phyloP scores from a whole-genome alignment of 2,888 invertebrate genomes.

The Cabera pusaria region DNA sequence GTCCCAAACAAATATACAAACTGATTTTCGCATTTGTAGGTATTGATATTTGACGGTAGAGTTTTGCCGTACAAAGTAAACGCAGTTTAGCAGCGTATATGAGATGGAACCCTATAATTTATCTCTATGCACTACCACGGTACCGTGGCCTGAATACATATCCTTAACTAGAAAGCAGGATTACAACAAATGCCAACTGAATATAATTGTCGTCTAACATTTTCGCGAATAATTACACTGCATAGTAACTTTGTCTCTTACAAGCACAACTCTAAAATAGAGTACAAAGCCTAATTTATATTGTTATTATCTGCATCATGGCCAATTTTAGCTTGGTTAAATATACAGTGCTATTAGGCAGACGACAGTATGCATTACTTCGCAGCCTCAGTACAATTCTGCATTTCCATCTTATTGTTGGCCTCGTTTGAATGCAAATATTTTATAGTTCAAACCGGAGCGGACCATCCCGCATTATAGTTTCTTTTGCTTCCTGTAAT shows the following conservation, averaged over 20 bases:
- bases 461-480: conserved; percentile 61
- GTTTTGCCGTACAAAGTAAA: too few species aligned
- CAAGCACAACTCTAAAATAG: conserved; percentile 9
- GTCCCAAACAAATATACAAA: too few species aligned
- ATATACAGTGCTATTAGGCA: conserved; percentile 48
- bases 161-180: too few species aligned
- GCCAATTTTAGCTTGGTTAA: conserved; percentile 41
- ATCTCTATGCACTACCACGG: too few species aligned
- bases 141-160: background rate
- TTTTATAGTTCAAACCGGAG: conserved; percentile 68
- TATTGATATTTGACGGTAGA: too few species aligned
- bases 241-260: conserved; percentile 17
- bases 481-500: conserved; percentile 69
- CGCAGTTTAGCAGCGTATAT: too few species aligned
- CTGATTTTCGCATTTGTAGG: too few species aligned
- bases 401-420: conserved; percentile 75
- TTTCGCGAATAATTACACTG: conserved; percentile 20
- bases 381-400: conserved; percentile 53
- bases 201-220: too few species aligned
- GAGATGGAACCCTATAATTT: too few species aligned
- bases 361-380: conserved; percentile 57
- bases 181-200: too few species aligned
- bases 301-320: conserved; percentile 27
- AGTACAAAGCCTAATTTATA: conserved; percentile 18
- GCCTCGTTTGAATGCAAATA: conserved; percentile 77